phyloP scores from a whole-genome alignment of 2,888 invertebrate genomes.

The Amaurobius ferox region DNA sequence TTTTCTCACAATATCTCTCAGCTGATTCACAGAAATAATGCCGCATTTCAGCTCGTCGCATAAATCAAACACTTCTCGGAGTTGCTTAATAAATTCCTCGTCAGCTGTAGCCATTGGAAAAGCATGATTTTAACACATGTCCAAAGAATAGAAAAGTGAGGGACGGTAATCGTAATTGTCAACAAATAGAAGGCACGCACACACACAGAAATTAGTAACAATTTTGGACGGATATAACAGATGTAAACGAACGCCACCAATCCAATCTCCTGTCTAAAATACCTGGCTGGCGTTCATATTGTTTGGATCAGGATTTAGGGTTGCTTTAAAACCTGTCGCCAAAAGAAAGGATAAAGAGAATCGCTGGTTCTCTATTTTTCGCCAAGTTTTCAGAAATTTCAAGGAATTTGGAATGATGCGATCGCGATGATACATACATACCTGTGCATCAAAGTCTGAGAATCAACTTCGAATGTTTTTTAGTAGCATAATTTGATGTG shows the following conservation, averaged over 20 bases:
- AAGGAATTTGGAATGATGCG: not conserved
- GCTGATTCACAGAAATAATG: conserved; percentile 68
- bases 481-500: no score
- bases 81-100: conserved; percentile 67
- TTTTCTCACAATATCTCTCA: conserved; percentile 63
- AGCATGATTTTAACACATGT: conserved; percentile 48
- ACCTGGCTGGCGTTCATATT: not conserved
- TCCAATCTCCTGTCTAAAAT: not conserved
- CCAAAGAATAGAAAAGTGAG: not conserved
- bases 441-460: no score
- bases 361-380: not conserved
- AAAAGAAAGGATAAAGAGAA: not conserved
- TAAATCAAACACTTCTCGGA: conserved; percentile 70
- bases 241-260: not conserved
- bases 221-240: conserved; percentile 2
- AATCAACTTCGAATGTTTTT: no score
- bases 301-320: conserved; percentile 7
- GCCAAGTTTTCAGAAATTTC: not conserved
- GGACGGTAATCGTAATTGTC: conserved; percentile 3
- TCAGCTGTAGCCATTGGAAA: conserved; percentile 54
- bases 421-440: no score
- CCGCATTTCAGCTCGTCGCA: conserved; percentile 71
- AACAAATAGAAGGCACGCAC: conserved; percentile 11
- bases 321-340: not conserved
- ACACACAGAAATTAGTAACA: conserved; percentile 18